Evolutionary conservation across 2,113 vertebrate species (phyloP).

Genomic region (Cynopterus brachyotis): DNA sequence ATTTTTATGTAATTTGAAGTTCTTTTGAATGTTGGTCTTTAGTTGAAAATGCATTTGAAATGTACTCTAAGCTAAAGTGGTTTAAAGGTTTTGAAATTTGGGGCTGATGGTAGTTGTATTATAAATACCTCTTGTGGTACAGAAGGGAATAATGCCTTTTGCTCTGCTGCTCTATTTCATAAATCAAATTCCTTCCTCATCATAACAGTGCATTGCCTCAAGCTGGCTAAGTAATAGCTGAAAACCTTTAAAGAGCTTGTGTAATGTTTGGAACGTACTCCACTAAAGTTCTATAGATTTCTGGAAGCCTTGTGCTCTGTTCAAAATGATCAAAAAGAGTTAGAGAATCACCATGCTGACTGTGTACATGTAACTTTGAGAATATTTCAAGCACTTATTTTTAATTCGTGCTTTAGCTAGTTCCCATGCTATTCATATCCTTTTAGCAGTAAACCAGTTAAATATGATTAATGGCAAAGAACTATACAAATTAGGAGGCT

Average conservation of each 20-base stretch:
- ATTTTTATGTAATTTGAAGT: neutral
- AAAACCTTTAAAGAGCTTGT: neutral
- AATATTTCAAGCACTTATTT: neutral
- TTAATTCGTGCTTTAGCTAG: neutral
- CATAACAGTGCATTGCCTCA: neutral
- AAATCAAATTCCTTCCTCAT: neutral
- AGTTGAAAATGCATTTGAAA: neutral
- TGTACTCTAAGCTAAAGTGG: neutral
- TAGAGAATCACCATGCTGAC: neutral
- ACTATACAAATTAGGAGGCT: neutral
- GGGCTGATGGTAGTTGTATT: neutral
- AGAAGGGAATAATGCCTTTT: neutral
- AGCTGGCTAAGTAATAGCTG: neutral
- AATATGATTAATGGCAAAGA: neutral
- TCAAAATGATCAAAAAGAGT: neutral
- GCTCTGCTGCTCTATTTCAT: neutral
- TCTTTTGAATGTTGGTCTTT: neutral
- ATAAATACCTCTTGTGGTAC: neutral
- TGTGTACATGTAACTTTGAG: neutral
- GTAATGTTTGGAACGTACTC: neutral
- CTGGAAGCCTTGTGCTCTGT: neutral
- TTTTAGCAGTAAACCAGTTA: neutral
- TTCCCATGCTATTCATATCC: neutral
- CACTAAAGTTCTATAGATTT: neutral
- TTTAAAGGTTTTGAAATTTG: conserved; percentile 33